phyloP scores from a whole-genome alignment of 2,797 vertebrate genomes.

The Protonibea diacanthus region DNA sequence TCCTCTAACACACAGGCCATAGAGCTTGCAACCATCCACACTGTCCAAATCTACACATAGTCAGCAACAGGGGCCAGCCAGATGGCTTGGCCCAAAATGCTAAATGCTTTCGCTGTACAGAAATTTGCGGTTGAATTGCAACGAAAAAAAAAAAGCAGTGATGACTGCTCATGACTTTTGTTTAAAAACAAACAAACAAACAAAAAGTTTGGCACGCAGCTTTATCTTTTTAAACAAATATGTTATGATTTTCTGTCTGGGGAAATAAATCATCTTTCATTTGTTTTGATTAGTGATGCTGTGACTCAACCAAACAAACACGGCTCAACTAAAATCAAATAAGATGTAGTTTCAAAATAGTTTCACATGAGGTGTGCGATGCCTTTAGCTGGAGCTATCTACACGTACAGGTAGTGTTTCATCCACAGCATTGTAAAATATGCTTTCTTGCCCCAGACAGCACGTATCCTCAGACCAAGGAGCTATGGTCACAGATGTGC shows the following conservation, averaged over 20 bases:
- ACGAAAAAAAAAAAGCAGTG: constrained; percentile 12
- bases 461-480: constrained; percentile 52
- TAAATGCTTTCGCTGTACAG: constrained; percentile 24
- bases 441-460: constrained; percentile 34
- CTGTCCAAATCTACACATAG: constrained; percentile 33
- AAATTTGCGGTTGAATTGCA: constrained; percentile 41
- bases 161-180: constrained; percentile 30
- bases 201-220: background rate
- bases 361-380: constrained; percentile 3
- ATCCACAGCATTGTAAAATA: constrained; percentile 33
- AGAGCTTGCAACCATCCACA: background rate
- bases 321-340: background rate
- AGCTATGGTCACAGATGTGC: constrained; percentile 61
- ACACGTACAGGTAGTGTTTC: constrained; percentile 23
- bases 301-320: constrained; percentile 6
- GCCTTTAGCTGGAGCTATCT: constrained; percentile 16
- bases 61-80: constrained; percentile 36
- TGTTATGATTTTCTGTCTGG: constrained; percentile 1
- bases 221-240: background rate
- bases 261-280: background rate
- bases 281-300: background rate
- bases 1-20: constrained; percentile 33
- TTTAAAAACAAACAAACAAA: constrained; percentile 27
- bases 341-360: background rate
- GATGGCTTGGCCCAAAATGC: constrained; percentile 43